Conservation (phyloP, 53 echinoderm and acorn worm genomes). For the Echinarachnius parma region DNA sequence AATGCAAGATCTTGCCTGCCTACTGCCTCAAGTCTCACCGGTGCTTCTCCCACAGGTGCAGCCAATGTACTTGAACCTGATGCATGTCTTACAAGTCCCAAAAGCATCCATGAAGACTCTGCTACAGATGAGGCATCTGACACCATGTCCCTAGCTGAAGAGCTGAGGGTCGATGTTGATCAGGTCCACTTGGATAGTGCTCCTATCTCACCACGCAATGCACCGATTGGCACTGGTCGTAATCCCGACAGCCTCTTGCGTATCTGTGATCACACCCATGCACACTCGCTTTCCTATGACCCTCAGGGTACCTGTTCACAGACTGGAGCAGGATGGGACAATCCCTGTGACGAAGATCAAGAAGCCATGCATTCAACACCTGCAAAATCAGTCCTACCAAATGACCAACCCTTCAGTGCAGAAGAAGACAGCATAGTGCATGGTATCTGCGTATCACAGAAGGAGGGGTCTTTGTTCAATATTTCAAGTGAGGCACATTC, state of each 20-base stretch:
- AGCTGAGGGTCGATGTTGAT: constrained; percentile 55
- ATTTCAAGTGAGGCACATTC: constrained; percentile 35
- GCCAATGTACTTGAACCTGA: background rate
- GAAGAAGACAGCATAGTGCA: constrained; percentile 46
- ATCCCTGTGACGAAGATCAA: constrained; percentile 9
- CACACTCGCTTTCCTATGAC: constrained; percentile 58
- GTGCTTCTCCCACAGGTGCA: background rate
- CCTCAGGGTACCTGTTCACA: constrained; percentile 14
- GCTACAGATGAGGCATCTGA: constrained; percentile 53
- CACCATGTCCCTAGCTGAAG: constrained; percentile 52
- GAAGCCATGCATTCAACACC: constrained; percentile 17
- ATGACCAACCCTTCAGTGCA: constrained; percentile 27
- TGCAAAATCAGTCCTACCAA: background rate
- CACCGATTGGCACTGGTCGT: constrained; percentile 64
- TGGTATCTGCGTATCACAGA: constrained; percentile 35
- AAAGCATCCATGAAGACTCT: constrained; percentile 12
- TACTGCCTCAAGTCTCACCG: constrained; percentile 10
- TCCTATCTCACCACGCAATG: constrained; percentile 58
- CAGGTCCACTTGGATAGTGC: constrained; percentile 47
- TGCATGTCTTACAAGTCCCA: constrained; percentile 19
- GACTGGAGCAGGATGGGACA: constrained; percentile 12
- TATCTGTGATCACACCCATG: constrained; percentile 85
- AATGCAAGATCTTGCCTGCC: constrained; percentile 57
- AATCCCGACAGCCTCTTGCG: constrained; percentile 75
- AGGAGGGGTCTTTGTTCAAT: constrained; percentile 30